Conservation (phyloP, 2,113 vertebrate genomes). For the Silurus meridionalis region DNA sequence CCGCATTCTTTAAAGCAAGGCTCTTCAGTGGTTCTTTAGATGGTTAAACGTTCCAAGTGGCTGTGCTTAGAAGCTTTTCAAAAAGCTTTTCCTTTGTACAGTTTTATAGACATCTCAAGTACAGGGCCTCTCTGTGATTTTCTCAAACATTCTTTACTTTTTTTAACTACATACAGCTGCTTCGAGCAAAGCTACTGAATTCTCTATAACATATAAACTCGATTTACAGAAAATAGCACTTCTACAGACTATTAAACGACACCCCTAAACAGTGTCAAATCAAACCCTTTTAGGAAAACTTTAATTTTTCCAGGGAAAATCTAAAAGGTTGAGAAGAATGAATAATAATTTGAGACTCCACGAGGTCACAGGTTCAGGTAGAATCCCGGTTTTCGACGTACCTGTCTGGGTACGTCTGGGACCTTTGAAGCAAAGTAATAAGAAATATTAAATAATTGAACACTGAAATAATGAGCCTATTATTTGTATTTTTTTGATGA, state of each 20-base stretch:
- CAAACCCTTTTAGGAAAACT: neutral
- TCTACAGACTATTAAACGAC: neutral
- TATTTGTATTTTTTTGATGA: neutral
- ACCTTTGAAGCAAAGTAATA: neutral
- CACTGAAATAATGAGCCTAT: neutral
- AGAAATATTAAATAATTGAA: neutral
- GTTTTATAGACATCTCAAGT: neutral
- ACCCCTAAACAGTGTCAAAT: neutral
- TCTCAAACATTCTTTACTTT: neutral
- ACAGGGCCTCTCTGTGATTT: neutral
- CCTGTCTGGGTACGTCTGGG: neutral
- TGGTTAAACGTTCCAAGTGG: neutral
- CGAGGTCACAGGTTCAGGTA: neutral
- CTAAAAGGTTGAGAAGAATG: neutral
- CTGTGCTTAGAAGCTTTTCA: neutral
- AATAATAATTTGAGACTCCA: neutral
- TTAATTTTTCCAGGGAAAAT: neutral
- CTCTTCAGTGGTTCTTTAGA: neutral
- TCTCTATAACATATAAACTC: neutral
- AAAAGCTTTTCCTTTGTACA: neutral
- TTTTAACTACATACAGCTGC: neutral
- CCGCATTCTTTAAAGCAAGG: neutral
- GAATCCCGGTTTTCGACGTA: neutral
- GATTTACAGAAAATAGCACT: neutral
- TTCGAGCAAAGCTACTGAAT: neutral